phyloP scores from a whole-genome alignment of 2,113 vertebrate genomes.

The Caracal caracal region DNA sequence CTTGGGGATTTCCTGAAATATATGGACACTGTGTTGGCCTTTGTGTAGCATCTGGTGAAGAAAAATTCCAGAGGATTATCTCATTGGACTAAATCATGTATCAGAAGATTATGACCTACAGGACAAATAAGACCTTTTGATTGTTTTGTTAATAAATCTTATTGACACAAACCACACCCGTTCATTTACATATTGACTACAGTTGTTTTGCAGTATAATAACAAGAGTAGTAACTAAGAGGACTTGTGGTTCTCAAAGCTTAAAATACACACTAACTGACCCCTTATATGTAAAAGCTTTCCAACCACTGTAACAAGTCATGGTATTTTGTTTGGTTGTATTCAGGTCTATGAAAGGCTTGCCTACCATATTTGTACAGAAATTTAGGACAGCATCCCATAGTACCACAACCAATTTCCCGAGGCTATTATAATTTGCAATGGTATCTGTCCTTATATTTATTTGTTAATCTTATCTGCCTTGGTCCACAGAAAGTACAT shows the following conservation, averaged over 20 bases:
- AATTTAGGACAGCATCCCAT: background rate
- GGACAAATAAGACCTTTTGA: background rate
- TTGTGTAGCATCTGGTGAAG: background rate
- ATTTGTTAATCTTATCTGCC: background rate
- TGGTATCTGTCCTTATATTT: background rate
- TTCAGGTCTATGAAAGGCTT: background rate
- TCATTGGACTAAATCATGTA: background rate
- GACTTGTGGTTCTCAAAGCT: background rate
- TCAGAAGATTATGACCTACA: background rate
- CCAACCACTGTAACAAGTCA: background rate
- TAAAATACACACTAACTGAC: background rate
- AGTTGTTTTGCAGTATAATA: background rate
- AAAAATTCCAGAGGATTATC: background rate
- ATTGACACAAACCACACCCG: background rate
- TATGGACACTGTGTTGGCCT: background rate
- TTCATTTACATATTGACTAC: background rate
- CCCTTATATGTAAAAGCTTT: background rate
- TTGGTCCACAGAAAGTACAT: background rate
- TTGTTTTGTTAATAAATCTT: background rate
- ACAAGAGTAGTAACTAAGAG: background rate
- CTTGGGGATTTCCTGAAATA: background rate
- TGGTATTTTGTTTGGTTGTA: background rate
- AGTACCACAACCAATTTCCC: background rate
- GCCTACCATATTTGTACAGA: background rate
- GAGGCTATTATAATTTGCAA: background rate